Base-by-base conservation (phyloP, 2,113 vertebrate genomes). In the Triplophysa rosa region DNA sequence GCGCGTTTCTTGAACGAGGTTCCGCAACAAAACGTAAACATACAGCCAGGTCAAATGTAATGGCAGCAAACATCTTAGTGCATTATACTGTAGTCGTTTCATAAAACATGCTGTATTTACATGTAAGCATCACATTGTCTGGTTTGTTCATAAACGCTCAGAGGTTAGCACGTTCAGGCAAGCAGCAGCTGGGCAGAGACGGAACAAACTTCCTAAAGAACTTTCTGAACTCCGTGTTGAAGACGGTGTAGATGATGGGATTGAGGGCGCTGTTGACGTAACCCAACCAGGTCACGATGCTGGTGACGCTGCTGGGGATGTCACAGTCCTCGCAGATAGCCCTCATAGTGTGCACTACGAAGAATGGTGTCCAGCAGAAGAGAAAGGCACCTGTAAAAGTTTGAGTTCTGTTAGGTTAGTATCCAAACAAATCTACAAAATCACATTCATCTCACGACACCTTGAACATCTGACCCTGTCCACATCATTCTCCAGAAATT, bases 281-380 rank as follows among this genome's bases (percentile, higher is more conserved):
- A 73, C 97, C 96, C 81, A 99, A 89, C 97, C 97, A 99, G 10
- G 97, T 99, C 87, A 97, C 96, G 0, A 93, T 94, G 87, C 97
- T 98, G 91, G 95, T 95, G 86, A 96, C 91, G 37, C 88, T 87
- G 0, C 92, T 85, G 0, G 96, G 92, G 63, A 97, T 84, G 23
- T 87, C 6, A 80, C 97, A 98, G 75, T 92, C 84, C 7, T 89
- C 89, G 58, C 97, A 98, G 67, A 95, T 90, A 1, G 93, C 96
- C 56, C 94, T 89, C 64, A 94, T 90, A 4, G 94, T 94, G 92
- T 98, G 96, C 3, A 98, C 96, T 80, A 97, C 95, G 29, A 98
- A 98, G 89, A 98, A 98, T 0, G 97, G 96, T 0, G 96, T 98
- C 96, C 97, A 98, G 91, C 97, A 99, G 84, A 98, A 91, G 87